Percentiles rank a stretch among this genome's conserved stretches.
phyloP scores from a whole-genome alignment of 2,113 vertebrate species.

The Myrmecobius fasciatus region DNA sequence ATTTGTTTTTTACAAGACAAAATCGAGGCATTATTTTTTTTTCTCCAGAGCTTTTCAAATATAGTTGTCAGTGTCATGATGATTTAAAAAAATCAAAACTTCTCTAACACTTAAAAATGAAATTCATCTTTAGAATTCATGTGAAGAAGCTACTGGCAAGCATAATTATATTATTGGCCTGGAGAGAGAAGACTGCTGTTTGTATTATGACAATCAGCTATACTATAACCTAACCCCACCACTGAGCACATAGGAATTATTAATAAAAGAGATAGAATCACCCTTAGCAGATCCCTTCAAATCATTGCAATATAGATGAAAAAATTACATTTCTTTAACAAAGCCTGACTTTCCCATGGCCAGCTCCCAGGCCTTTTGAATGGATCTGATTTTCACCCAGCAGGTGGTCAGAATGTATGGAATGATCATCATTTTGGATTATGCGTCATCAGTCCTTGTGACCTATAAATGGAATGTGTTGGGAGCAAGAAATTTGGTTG shows the following conservation, averaged over 20 bases:
- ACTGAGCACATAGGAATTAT: neutral
- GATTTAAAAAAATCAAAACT: constrained; percentile 15
- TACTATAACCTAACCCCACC: neutral
- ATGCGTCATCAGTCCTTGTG: neutral
- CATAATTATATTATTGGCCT: neutral
- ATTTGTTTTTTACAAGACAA: neutral
- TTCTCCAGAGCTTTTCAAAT: neutral
- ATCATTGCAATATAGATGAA: neutral
- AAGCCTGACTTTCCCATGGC: neutral
- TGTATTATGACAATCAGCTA: neutral
- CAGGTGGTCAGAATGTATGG: neutral
- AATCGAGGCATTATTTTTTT: neutral
- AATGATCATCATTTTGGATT: neutral
- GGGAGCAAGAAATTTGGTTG: neutral
- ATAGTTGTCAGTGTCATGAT: neutral
- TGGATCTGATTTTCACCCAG: neutral
- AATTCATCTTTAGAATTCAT: neutral
- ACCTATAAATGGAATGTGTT: neutral
- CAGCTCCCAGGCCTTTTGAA: neutral
- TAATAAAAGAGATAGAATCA: neutral
- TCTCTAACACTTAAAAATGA: constrained; percentile 1
- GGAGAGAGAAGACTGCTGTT: neutral
- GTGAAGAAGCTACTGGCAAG: neutral
- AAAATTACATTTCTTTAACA: neutral
- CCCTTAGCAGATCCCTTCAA: neutral